A percentile compares a stretch with the other conserved stretches of the same genome.
These are phyloP conservation scores for Tenebrio molitor DNA, from an alignment of 1,140 invertebrate genomes.

Conservation along the genomic window DNA sequence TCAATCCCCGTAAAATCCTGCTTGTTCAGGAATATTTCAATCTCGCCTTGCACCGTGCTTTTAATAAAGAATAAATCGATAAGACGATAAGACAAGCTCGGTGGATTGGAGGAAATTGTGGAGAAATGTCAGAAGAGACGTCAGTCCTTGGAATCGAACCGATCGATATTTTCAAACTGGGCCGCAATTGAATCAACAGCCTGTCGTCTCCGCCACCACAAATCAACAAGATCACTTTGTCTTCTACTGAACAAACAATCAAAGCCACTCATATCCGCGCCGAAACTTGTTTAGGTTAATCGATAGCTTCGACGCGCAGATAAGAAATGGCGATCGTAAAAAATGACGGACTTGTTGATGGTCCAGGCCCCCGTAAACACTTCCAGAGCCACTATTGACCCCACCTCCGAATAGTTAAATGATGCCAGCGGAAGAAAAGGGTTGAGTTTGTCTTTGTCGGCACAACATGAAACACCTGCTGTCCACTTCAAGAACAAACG, in stretches of 20 bases:
- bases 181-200: conserved; percentile 12
- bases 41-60: not conserved
- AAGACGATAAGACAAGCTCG: not conserved
- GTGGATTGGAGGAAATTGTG: not conserved
- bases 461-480: too few species aligned
- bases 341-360: conserved; percentile 5
- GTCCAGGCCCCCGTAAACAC: not conserved
- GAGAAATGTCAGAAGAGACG: not conserved
- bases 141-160: not conserved
- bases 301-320: not conserved
- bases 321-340: not conserved
- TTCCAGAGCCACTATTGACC: too few species aligned
- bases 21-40: not conserved
- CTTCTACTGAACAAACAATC: conserved; percentile 11
- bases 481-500: too few species aligned
- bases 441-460: too few species aligned
- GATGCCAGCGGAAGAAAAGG: too few species aligned
- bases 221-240: conserved; percentile 14
- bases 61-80: conserved; percentile 2
- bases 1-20: not conserved
- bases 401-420: too few species aligned
- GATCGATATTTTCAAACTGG: conserved; percentile 1
- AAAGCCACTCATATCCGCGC: not conserved
- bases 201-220: conserved; percentile 21
- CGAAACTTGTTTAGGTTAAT: conserved; percentile 1